Base-by-base conservation (phyloP, 1,140 invertebrate genomes). In the Nylanderia fulva region DNA sequence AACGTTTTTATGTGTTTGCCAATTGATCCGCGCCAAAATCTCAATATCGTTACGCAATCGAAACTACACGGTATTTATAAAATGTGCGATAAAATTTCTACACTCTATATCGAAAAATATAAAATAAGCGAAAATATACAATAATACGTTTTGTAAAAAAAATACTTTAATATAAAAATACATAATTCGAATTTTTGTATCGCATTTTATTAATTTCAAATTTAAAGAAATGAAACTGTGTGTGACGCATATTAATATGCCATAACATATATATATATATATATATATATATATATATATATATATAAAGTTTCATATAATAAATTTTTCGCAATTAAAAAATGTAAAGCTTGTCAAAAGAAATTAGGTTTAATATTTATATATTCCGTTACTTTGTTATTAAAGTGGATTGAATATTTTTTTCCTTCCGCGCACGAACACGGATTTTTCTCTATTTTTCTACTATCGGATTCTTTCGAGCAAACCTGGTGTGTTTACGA, bases 81-180 rank as follows among this genome's bases (percentile, higher is more conserved):
- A 77, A 24, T 29, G 18, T 13, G 21, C 13, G 9, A 21, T 7
- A 0, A 42, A 29, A 48, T 33, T 77, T 63, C 33, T 15, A 48
- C 11, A 39, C 13, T n/a, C n/a, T 56, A 9, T 63, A 36, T 63
- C 11, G 27, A 39, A 21, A 48, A 36, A 3, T 3, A 42, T 15
- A 1, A 48, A 52, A 21, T 8, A 52, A 27, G 13, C 27, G 27
- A 52, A 36, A 71, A 72, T 33, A n/a, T 54, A 58, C 21, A 56
- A 6, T 1, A 13, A 56, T 56, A 18, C 24, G 0, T 24, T 7
- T 71, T 27, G 18, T 45, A 68, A 27, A 48, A 36, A 39, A 1
- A 74, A 39, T 58, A 36, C 1, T 39, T 71, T 54, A 56, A 33
- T 71, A 33, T 24, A 72, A 72, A 56, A 72, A 8, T n/a, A n/a